These are phyloP conservation scores for Cheilosia urbana DNA, from an alignment of 2,888 invertebrate species.

Conservation along the genomic window DNA sequence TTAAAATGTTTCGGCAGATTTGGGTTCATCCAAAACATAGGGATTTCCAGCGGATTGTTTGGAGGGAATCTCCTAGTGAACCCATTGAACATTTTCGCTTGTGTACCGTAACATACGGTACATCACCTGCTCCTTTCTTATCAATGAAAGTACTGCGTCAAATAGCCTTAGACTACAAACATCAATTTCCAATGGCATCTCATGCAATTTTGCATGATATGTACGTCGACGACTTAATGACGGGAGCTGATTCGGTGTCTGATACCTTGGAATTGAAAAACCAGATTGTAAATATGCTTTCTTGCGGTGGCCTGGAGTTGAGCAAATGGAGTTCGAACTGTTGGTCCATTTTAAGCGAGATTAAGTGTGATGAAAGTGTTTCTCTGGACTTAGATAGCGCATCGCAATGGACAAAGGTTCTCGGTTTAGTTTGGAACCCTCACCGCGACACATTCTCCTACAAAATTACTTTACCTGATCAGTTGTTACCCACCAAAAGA, in stretches of 20 bases:
- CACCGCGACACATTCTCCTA: too few species aligned
- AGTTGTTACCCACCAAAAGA: too few species aligned
- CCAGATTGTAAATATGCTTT: not conserved
- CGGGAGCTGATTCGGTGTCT: conserved; percentile 12
- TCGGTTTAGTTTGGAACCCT: not conserved
- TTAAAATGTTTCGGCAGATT: conserved; percentile 68
- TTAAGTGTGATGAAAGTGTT: not conserved
- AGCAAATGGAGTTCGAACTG: conserved; percentile 30
- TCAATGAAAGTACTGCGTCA: not conserved
- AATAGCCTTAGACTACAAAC: not conserved
- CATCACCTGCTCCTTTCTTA: not conserved
- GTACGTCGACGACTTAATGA: conserved; percentile 4
- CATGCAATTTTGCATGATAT: not conserved
- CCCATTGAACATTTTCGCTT: conserved; percentile 5
- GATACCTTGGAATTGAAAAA: not conserved
- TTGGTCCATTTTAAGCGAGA: not conserved
- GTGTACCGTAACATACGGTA: conserved; percentile 1
- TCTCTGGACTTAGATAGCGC: not conserved
- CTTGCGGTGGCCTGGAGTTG: conserved; percentile 21
- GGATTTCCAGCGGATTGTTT: conserved; percentile 8
- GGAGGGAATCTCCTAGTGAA: not conserved
- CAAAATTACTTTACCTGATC: too few species aligned
- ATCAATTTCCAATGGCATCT: not conserved
- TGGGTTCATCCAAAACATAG: conserved; percentile 5
- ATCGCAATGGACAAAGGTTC: not conserved